Base-by-base conservation (phyloP, 2,113 vertebrate genomes). In the Cariama cristata region DNA sequence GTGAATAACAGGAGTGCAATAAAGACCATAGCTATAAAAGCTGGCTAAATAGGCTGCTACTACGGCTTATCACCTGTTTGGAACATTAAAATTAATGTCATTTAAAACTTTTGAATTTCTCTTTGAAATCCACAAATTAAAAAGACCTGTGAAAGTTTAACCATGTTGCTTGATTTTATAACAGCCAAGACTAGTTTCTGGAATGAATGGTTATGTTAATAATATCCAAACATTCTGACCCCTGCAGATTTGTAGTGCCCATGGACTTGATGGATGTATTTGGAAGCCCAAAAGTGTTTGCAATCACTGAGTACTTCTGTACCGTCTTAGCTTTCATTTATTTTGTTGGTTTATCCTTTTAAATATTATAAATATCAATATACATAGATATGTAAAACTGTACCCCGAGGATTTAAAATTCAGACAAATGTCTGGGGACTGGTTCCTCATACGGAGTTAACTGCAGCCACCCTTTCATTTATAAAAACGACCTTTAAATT, bases 401-500 rank as follows among this genome's bases (percentile, higher is more conserved):
- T 28, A 67, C 22, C 40, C n/a, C 14, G 56, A 42, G 16, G 60
- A 73, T 86, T 47, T 83, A 80, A 69, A 95, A 86, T 77, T 72
- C 35, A 91, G 90, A 63, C 67, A 79, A 94, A 86, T 47, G 8
- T 88, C 86, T 94, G 52, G 58, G 77, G 68, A 91, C n/a, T 68
- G 24, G 4, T 33, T 84, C 80, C 67, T 86, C 63, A 32, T 33
- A 53, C 0, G 0, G 52, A 88, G 64, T 90, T 74, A 91, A 93
- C 83, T 86, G 59, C 69, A 71, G 81, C 80, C 27, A 7, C 76
- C 64, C 76, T 75, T 90, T 95, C 9, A 12, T 79, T 95, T 91
- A 90, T 94, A 97, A 96, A 87, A 92, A 95, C 3, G 4, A 59
- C n/a, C 40, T 38, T 96, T 77, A 55, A 86, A 60, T 94, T 79